A percentile compares a stretch with the other conserved stretches of the same genome.
Evolutionary conservation across 2,888 invertebrate species (phyloP).

Genomic region (Pterostichus niger): DNA sequence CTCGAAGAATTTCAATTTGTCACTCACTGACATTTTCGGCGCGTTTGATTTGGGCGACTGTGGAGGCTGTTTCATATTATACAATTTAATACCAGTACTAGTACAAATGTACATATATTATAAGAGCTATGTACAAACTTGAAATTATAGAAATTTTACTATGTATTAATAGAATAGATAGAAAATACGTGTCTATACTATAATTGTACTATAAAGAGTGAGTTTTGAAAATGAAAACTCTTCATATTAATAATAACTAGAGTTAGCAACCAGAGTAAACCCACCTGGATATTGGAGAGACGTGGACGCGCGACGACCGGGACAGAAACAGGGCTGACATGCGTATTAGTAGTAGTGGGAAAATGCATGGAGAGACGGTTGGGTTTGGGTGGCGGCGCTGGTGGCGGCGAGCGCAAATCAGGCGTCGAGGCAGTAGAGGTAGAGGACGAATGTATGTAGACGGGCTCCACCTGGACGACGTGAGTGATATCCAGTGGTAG

Average conservation of each 20-base stretch:
- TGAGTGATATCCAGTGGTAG: conserved; percentile 25
- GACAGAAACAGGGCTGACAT: neutral
- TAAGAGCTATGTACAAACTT: neutral
- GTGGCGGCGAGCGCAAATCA: conserved; percentile 23
- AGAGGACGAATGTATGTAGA: conserved; percentile 13
- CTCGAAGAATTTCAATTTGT: conserved; percentile 97
- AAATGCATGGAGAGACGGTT: conserved; percentile 34
- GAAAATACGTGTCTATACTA: too few relatives aligned
- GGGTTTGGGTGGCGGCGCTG: conserved; percentile 42
- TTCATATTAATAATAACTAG: conserved; percentile 1
- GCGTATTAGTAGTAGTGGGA: conserved; percentile 34
- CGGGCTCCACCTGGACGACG: neutral
- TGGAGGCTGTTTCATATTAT: conserved; percentile 75
- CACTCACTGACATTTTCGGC: conserved; percentile 92
- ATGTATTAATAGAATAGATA: too few relatives aligned
- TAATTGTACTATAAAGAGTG: conserved; percentile 11
- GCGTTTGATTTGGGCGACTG: conserved; percentile 86
- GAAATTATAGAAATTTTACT: neutral
- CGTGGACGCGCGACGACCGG: neutral
- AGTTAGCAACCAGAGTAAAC: neutral
- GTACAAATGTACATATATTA: neutral
- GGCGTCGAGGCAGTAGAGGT: conserved; percentile 12
- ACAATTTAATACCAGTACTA: conserved; percentile 21
- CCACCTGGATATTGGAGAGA: conserved; percentile 24
- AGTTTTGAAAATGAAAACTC: too few relatives aligned